These are phyloP conservation scores for Ormyrus nitidulus DNA, from an alignment of 2,888 invertebrate genomes.

Conservation along the genomic window DNA sequence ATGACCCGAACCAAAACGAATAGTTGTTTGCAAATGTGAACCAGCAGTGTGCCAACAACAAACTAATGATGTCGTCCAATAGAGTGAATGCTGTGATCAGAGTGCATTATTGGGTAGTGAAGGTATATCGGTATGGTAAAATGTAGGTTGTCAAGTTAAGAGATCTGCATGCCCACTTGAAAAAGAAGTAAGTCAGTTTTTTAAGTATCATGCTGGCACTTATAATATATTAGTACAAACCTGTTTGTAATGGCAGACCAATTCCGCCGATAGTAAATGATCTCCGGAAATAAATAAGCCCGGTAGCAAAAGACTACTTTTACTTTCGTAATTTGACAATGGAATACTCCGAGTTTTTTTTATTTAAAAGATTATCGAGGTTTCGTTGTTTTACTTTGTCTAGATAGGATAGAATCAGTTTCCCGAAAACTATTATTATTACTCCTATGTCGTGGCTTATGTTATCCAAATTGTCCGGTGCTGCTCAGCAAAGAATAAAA, in stretches of 20 bases:
- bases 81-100: not conserved
- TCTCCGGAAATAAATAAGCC: constrained; percentile 1
- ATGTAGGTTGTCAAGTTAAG: not conserved
- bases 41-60: not conserved
- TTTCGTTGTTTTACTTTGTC: not conserved
- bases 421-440: not conserved
- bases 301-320: not conserved
- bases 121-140: not conserved
- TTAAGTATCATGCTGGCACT: not conserved
- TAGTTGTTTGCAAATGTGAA: not conserved
- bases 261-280: not conserved
- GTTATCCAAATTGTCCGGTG: not conserved
- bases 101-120: not conserved
- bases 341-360: not conserved
- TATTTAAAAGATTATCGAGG: not conserved
- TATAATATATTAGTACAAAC: not conserved
- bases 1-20: not conserved
- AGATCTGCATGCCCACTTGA: not conserved
- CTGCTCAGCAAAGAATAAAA: constrained; percentile 1
- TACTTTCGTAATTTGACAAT: not conserved
- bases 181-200: not conserved
- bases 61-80: not conserved
- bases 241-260: not conserved
- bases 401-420: not conserved
- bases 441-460: not conserved